These are phyloP conservation scores for Eupithecia exiguata DNA, from an alignment of 2,888 invertebrate species.

Conservation along the genomic window DNA sequence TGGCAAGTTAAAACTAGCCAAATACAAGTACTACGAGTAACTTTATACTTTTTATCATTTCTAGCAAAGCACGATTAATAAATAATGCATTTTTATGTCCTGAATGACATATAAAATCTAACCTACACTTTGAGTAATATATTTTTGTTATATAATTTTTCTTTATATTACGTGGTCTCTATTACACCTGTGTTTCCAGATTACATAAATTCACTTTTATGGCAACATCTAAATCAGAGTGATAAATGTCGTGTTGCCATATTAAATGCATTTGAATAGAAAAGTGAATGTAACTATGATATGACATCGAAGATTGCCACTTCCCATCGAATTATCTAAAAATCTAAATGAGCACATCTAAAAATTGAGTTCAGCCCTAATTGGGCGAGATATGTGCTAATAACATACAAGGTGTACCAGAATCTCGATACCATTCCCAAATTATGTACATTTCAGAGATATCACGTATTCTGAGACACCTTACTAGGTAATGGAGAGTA, in stretches of 20 bases:
- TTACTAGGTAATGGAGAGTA: conserved; percentile 10
- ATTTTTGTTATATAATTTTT: conserved; percentile 53
- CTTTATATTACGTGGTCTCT: conserved; percentile 66
- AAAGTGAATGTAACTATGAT: conserved; percentile 52
- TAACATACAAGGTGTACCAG: conserved; percentile 14
- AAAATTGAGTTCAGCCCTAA: conserved; percentile 32
- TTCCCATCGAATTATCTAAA: conserved; percentile 46
- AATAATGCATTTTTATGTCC: conserved; percentile 52
- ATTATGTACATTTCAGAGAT: conserved; percentile 9
- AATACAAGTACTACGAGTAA: conserved; percentile 36
- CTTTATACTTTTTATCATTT: conserved; percentile 56
- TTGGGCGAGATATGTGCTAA: conserved; percentile 40
- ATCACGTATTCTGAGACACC: not conserved
- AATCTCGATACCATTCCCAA: not conserved
- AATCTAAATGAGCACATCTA: conserved; percentile 40
- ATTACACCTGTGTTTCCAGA: conserved; percentile 67
- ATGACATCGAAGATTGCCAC: conserved; percentile 60
- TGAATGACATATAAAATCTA: conserved; percentile 56
- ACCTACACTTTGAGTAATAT: conserved; percentile 65
- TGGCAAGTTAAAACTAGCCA: conserved; percentile 65
- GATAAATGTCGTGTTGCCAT: conserved; percentile 40
- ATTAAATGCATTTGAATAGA: conserved; percentile 50
- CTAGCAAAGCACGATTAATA: conserved; percentile 73
- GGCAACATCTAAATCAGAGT: conserved; percentile 39
- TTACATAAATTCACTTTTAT: conserved; percentile 49